A percentile compares a stretch with the other conserved stretches of the same genome.
Evolutionary conservation across 92 coral and sea anemone species (phyloP).

Genomic region (Isaurus tuberculatus): DNA sequence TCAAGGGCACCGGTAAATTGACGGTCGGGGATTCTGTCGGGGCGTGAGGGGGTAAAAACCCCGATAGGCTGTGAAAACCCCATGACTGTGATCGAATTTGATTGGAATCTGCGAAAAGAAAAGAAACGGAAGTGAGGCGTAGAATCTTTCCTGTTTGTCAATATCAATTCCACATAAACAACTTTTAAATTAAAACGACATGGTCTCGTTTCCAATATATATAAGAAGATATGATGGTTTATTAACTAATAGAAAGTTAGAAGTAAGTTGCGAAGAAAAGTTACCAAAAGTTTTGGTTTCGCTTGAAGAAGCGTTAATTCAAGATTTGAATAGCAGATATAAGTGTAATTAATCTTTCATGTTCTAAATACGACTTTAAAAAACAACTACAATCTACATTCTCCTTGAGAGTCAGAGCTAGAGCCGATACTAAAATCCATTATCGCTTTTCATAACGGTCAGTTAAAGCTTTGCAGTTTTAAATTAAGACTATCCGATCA

Average conservation of each 20-base stretch:
- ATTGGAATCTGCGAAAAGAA: conserved; percentile 76
- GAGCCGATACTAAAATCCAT: conserved; percentile 12
- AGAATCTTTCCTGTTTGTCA: conserved; percentile 47
- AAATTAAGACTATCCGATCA: conserved; percentile 53
- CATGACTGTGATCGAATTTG: conserved; percentile 88
- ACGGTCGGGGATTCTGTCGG: conserved; percentile 77
- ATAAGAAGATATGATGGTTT: neutral
- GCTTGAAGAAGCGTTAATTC: neutral
- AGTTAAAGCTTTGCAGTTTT: conserved; percentile 35
- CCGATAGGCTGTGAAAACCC: conserved; percentile 89
- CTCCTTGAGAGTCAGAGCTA: neutral
- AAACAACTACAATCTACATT: neutral
- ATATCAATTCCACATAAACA: conserved; percentile 36
- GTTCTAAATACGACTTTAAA: neutral
- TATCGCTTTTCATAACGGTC: conserved; percentile 10
- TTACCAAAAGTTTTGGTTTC: neutral
- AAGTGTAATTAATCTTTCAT: conserved; percentile 17
- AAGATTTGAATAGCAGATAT: conserved; percentile 15
- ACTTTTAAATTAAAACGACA: conserved; percentile 7
- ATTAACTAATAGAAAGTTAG: neutral
- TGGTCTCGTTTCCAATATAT: conserved; percentile 11
- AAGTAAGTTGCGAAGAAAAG: neutral
- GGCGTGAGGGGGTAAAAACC: conserved; percentile 82
- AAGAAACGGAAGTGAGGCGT: conserved; percentile 42
- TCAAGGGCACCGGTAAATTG: conserved; percentile 71